phyloP scores from a whole-genome alignment of 1,140 invertebrate genomes.

The Drosophila navojoa region DNA sequence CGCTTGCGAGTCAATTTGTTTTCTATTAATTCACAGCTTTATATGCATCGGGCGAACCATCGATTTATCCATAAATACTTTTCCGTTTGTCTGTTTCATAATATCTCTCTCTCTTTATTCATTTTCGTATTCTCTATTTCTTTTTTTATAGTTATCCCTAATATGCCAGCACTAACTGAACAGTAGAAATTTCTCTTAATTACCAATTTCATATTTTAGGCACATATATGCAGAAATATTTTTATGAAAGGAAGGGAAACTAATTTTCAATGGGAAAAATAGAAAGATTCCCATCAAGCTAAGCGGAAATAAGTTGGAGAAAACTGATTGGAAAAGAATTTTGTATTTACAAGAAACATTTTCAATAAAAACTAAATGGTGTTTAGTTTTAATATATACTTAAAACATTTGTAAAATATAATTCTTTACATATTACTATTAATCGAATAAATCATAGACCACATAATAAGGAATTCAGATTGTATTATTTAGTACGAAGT shows the following conservation, averaged over 20 bases:
- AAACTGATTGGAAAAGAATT: background rate
- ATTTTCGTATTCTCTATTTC: conserved; percentile 24
- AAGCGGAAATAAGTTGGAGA: conserved; percentile 14
- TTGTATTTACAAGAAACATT: too few relatives aligned
- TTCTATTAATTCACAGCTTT: conserved; percentile 53
- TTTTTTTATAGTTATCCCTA: conserved; percentile 34
- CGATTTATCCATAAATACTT: conserved; percentile 50
- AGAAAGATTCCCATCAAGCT: conserved; percentile 4
- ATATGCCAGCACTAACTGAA: conserved; percentile 22
- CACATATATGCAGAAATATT: conserved; percentile 33
- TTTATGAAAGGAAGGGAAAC: conserved; percentile 18
- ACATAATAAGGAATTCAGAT: too few relatives aligned
- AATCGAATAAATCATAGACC: too few relatives aligned
- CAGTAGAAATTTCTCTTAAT: conserved; percentile 63
- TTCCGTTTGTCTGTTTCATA: conserved; percentile 61
- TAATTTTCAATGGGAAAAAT: background rate
- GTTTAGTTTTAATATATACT: too few relatives aligned
- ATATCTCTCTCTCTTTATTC: conserved; percentile 33
- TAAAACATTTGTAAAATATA: too few relatives aligned
- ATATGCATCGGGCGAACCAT: conserved; percentile 59
- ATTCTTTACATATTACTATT: too few relatives aligned
- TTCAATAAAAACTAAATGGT: too few relatives aligned
- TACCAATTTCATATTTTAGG: conserved; percentile 62
- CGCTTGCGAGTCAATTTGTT: conserved; percentile 37
- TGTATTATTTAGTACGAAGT: too few relatives aligned